These are phyloP conservation scores for Staurois parvus DNA, from an alignment of 2,797 vertebrate species.

Conservation along the genomic window DNA sequence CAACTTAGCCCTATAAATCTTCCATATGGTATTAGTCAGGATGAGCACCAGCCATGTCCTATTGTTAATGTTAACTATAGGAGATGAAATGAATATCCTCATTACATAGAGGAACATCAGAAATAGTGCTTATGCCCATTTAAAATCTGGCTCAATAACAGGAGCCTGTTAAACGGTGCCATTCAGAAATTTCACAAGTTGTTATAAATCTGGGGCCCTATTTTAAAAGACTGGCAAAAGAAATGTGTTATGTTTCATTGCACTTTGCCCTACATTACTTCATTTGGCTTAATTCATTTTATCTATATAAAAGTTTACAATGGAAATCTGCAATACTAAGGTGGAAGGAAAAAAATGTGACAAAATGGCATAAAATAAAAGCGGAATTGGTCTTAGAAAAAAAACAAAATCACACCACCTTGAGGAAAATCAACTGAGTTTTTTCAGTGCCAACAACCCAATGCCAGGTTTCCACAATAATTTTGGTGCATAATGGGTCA, in stretches of 20 bases:
- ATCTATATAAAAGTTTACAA: neutral
- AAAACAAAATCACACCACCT: neutral
- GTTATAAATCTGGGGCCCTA: neutral
- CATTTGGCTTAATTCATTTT: neutral
- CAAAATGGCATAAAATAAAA: neutral
- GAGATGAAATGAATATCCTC: neutral
- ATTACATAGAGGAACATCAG: slow-evolving; percentile 14
- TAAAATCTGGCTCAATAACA: neutral
- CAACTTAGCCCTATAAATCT: slow-evolving; percentile 38
- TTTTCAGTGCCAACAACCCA: too few species aligned
- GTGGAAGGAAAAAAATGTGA: neutral
- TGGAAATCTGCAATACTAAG: neutral
- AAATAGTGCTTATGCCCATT: neutral
- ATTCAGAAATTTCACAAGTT: neutral
- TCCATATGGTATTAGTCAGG: slow-evolving; percentile 38
- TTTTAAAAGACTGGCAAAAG: neutral
- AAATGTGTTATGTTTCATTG: neutral
- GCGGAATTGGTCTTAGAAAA: neutral
- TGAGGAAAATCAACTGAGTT: neutral
- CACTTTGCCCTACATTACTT: neutral
- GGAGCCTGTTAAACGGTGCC: neutral
- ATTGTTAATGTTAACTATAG: slow-evolving; percentile 46
- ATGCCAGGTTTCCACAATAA: neutral
- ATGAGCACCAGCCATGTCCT: slow-evolving; percentile 17
- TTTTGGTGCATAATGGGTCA: neutral